These are phyloP conservation scores for Oryzias curvinotus DNA, from an alignment of 2,113 vertebrate species.

Conservation along the genomic window DNA sequence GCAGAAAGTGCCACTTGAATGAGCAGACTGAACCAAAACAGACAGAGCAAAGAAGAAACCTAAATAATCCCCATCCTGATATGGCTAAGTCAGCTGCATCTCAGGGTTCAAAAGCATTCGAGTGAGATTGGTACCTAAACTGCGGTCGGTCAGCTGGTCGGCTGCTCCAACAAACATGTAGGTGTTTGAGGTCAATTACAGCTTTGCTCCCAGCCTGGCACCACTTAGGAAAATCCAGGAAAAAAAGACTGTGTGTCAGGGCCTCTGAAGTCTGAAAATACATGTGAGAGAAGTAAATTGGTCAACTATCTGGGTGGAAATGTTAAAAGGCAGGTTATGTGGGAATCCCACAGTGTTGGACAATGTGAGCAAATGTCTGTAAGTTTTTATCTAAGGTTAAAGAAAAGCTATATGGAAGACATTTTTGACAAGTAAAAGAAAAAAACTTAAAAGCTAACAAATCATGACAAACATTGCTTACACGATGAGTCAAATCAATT, in stretches of 20 bases:
- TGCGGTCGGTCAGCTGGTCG: constrained; percentile 60
- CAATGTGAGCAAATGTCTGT: constrained; percentile 56
- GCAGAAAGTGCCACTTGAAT: constrained; percentile 51
- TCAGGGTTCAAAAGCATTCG: constrained; percentile 57
- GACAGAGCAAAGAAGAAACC: constrained; percentile 54
- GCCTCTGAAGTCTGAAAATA: constrained; percentile 48
- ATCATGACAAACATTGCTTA: constrained; percentile 62
- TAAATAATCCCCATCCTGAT: constrained; percentile 64
- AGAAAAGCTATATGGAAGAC: constrained; percentile 56
- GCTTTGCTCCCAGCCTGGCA: constrained; percentile 50
- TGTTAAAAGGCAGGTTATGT: constrained; percentile 27
- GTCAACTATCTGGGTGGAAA: constrained; percentile 43
- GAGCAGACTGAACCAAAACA: constrained; percentile 48
- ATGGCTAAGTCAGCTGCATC: constrained; percentile 48
- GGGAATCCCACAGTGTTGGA: constrained; percentile 18
- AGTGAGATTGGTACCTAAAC: constrained; percentile 50
- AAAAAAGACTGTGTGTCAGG: constrained; percentile 52
- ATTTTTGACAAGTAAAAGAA: constrained; percentile 42
- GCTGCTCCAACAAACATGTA: constrained; percentile 32
- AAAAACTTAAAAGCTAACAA: constrained; percentile 64
- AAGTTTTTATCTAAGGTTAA: constrained; percentile 49
- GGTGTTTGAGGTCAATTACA: constrained; percentile 52
- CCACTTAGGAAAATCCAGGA: constrained; percentile 70
- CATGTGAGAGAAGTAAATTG: constrained; percentile 21
- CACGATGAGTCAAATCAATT: constrained; percentile 43